Conservation (phyloP, 2,888 invertebrate genomes). For the Timandra comae region DNA sequence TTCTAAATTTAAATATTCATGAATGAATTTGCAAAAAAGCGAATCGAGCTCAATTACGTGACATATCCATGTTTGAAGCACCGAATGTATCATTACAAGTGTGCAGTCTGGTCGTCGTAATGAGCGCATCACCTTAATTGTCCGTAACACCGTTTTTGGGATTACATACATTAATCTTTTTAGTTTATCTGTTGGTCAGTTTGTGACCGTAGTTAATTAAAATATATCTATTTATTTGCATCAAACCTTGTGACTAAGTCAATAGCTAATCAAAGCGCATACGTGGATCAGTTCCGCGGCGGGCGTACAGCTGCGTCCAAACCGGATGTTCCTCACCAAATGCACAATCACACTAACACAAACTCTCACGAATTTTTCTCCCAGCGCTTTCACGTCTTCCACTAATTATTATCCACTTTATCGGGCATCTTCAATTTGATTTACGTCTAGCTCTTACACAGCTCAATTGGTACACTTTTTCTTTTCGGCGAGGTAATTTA, state of each 20-base stretch:
- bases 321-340: constrained; percentile 70
- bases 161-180: constrained; percentile 21
- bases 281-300: no score
- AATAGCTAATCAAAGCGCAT: no score
- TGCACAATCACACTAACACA: constrained; percentile 73
- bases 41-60: constrained; percentile 27
- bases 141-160: constrained; percentile 27
- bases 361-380: constrained; percentile 77
- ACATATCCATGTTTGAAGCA: constrained; percentile 25
- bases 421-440: constrained; percentile 77
- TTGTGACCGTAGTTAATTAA: constrained; percentile 12
- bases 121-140: constrained; percentile 24
- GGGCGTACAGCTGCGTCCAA: constrained; percentile 26
- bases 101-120: constrained; percentile 18
- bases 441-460: constrained; percentile 70
- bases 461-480: constrained; percentile 73
- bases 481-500: constrained; percentile 63
- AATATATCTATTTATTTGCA: no score
- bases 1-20: constrained; percentile 21
- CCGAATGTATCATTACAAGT: no score
- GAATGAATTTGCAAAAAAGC: constrained; percentile 25
- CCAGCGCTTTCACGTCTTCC: constrained; percentile 75
- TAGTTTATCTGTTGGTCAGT: constrained; percentile 17
- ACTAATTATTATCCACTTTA: constrained; percentile 77
- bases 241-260: no score